These are phyloP conservation scores for Acanthosepion lycidas DNA, from an alignment of 2,888 invertebrate species.

Conservation along the genomic window DNA sequence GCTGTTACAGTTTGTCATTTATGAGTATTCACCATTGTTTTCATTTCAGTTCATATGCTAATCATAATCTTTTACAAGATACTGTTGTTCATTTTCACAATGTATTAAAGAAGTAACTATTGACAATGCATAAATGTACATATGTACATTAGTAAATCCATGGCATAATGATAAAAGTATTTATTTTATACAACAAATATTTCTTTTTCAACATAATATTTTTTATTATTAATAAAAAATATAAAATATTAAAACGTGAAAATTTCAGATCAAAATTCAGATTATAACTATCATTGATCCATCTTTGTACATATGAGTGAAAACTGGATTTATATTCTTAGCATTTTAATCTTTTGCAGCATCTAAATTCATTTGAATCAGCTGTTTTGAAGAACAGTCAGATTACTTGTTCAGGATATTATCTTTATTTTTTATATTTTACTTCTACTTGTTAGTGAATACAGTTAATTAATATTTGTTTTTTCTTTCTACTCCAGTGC, in stretches of 20 bases:
- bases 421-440: not conserved
- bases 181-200: not conserved
- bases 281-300: not conserved
- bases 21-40: not conserved
- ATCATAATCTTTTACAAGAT: not conserved
- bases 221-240: not conserved
- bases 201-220: not conserved
- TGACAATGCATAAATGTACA: not conserved
- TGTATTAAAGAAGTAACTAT: not conserved
- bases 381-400: not conserved
- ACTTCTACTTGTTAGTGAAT: not conserved
- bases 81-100: not conserved
- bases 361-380: not conserved
- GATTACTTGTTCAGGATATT: not conserved
- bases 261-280: not conserved
- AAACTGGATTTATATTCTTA: not conserved
- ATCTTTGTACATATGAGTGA: not conserved
- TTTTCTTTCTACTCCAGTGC: too few species aligned
- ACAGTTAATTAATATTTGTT: too few species aligned
- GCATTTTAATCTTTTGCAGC: not conserved
- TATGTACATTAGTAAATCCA: not conserved
- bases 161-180: too few species aligned
- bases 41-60: not conserved
- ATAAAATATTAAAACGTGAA: not conserved
- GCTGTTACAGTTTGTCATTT: not conserved